Conservation (phyloP, 2,888 invertebrate species). For the Idaea aversata region DNA sequence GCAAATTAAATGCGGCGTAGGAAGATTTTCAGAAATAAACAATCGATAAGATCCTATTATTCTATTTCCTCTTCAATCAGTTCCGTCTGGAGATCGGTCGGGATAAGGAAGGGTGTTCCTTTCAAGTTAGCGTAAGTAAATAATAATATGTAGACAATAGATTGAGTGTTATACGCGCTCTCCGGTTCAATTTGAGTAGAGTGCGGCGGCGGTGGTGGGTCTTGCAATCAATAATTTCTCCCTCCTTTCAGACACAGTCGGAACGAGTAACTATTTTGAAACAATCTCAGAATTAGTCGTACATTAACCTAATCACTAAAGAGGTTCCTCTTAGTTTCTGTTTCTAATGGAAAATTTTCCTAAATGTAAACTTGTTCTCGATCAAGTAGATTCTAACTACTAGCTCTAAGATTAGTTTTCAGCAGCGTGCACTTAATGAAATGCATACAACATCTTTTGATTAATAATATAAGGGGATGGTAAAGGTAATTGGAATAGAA, state of each 20-base stretch:
- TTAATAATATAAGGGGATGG: too few relatives aligned
- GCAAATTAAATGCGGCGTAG: neutral
- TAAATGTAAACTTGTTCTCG: too few relatives aligned
- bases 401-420: too few relatives aligned
- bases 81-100: neutral
- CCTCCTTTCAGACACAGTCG: neutral
- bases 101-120: neutral
- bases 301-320: neutral
- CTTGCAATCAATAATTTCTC: neutral
- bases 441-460: too few relatives aligned
- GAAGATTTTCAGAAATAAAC: neutral
- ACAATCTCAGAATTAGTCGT: neutral
- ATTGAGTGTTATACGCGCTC: neutral
- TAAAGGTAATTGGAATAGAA: constrained; percentile 27
- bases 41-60: constrained; percentile 1
- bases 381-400: too few relatives aligned
- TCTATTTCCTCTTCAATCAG: neutral
- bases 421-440: neutral
- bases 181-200: neutral
- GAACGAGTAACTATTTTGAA: neutral
- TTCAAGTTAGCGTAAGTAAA: neutral
- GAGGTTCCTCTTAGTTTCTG: neutral
- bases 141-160: constrained; percentile 1
- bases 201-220: neutral
- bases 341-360: too few relatives aligned